These are phyloP conservation scores for Hydrotaea cyrtoneurina DNA, from an alignment of 2,888 invertebrate species.

Conservation along the genomic window DNA sequence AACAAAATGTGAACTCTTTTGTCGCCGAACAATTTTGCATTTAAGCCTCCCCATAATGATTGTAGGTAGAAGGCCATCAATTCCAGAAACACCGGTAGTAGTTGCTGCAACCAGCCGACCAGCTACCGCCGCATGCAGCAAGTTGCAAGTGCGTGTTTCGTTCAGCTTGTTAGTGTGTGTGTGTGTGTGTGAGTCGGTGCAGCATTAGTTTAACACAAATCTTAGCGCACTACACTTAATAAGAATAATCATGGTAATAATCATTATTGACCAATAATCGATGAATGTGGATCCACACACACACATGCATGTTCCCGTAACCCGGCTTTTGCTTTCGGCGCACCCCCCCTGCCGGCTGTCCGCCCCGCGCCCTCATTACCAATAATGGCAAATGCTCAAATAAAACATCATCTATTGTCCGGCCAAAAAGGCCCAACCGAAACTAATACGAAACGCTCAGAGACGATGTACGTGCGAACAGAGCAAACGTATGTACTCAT, in stretches of 20 bases:
- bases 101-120: neutral
- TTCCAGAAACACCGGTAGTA: constrained; percentile 52
- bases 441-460: constrained; percentile 21
- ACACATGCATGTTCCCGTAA: constrained; percentile 76
- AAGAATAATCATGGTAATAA: constrained; percentile 73
- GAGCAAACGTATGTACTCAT: neutral
- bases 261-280: constrained; percentile 76
- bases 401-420: constrained; percentile 60
- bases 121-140: neutral
- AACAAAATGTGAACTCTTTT: constrained; percentile 67
- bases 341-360: too few relatives aligned
- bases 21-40: constrained; percentile 61
- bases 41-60: constrained; percentile 30
- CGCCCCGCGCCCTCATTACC: too few relatives aligned
- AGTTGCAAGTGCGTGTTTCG: neutral
- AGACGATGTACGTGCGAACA: neutral
- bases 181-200: neutral
- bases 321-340: constrained; percentile 65
- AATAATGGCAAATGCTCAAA: constrained; percentile 61
- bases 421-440: constrained; percentile 16
- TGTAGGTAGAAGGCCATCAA: constrained; percentile 33
- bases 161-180: neutral
- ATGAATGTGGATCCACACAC: constrained; percentile 71
- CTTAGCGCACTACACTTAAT: constrained; percentile 68
- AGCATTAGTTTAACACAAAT: constrained; percentile 50